A percentile compares a stretch with the other conserved stretches of the same genome.
phyloP scores from a whole-genome alignment of 1,140 invertebrate genomes.

The Drosophila santomea region DNA sequence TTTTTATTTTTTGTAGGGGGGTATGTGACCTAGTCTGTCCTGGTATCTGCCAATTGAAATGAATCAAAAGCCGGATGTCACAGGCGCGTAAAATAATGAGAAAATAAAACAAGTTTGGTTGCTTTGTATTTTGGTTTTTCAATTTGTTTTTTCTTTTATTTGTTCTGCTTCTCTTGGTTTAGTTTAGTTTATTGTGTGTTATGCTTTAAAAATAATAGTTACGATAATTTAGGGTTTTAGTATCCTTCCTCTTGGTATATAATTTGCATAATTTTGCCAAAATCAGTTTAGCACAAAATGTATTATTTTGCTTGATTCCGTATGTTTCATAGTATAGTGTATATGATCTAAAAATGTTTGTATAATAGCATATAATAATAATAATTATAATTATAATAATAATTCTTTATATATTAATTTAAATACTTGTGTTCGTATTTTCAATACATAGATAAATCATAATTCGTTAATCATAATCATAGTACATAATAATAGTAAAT shows the following conservation, averaged over 20 bases:
- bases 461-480: constrained; percentile 54
- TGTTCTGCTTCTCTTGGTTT: constrained; percentile 61
- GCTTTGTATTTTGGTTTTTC: constrained; percentile 56
- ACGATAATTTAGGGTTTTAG: constrained; percentile 65
- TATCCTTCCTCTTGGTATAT: constrained; percentile 60
- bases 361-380: constrained; percentile 80
- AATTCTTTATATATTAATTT: constrained; percentile 48
- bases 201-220: constrained; percentile 75
- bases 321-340: constrained; percentile 59
- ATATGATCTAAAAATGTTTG: constrained; percentile 74
- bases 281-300: constrained; percentile 77
- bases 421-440: constrained; percentile 79
- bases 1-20: not conserved
- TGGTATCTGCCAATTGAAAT: constrained; percentile 62
- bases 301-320: constrained; percentile 48
- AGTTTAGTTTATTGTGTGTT: constrained; percentile 55
- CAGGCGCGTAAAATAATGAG: constrained; percentile 46
- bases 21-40: constrained; percentile 36
- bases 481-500: constrained; percentile 67
- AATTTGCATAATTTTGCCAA: constrained; percentile 81
- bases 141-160: constrained; percentile 75
- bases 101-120: constrained; percentile 77
- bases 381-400: constrained; percentile 50
- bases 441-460: constrained; percentile 68
- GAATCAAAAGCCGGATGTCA: constrained; percentile 36